These are phyloP conservation scores for Xenopus tropicalis DNA, from an alignment of 2,113 vertebrate species.

Conservation along the genomic window UCB_Xtro_10.0 CM004451.2:84934001-84934500, in stretches of 20 bases:
- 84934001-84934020: slow-evolving; percentile 17
- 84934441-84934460: background rate
- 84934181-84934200: no score
- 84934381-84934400: slow-evolving; percentile 1
- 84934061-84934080: background rate
- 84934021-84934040: slow-evolving; percentile 6
- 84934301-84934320: no score
- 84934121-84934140: background rate
- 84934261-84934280: no score
- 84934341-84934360: no score
- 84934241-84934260: no score
- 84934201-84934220: no score
- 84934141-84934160: no score
- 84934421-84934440: background rate
- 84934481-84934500: slow-evolving; percentile 52
- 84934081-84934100: background rate
- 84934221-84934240: no score
- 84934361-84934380: no score
- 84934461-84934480: background rate
- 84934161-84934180: no score
- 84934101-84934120: slow-evolving; percentile 7
- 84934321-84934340: no score
- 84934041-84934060: background rate
- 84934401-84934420: background rate
- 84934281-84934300: no score